Evolutionary conservation across 2,797 vertebrate species (phyloP).

Genomic region (Novumbra hubbsi): DNA sequence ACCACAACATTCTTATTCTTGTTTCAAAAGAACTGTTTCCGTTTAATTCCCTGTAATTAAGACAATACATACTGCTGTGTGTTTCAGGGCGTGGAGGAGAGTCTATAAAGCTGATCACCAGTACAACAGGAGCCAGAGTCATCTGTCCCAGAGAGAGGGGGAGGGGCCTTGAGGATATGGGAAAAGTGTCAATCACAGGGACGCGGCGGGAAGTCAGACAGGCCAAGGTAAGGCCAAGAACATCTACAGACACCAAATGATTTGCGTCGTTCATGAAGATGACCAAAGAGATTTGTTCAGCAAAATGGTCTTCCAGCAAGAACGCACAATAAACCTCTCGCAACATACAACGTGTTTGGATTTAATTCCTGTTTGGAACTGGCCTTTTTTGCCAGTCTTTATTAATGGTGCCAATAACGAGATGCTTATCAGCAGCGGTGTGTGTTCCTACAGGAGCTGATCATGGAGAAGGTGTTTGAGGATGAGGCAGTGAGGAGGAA

Average conservation of each 20-base stretch:
- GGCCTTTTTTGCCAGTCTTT: neutral
- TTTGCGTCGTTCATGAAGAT: too few relatives aligned
- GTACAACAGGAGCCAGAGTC: slow-evolving; percentile 82
- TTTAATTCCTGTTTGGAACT: too few relatives aligned
- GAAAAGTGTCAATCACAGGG: slow-evolving; percentile 78
- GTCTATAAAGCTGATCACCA: slow-evolving; percentile 79
- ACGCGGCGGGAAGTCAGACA: slow-evolving; percentile 77
- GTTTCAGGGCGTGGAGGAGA: slow-evolving; percentile 83
- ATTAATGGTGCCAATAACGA: neutral
- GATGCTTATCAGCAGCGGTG: too few relatives aligned
- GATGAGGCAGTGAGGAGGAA: slow-evolving; percentile 75
- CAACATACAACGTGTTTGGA: too few relatives aligned
- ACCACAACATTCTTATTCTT: too few relatives aligned
- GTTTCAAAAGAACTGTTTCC: neutral
- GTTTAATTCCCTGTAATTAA: neutral
- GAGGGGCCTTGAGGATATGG: slow-evolving; percentile 47
- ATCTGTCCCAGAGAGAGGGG: slow-evolving; percentile 69
- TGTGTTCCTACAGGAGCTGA: slow-evolving; percentile 71
- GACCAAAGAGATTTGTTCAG: too few relatives aligned
- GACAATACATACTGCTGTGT: neutral
- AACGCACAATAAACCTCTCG: too few relatives aligned
- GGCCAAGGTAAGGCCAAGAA: slow-evolving; percentile 76
- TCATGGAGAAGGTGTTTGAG: slow-evolving; percentile 82
- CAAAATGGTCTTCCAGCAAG: too few relatives aligned
- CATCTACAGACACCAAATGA: too few relatives aligned